Percentiles rank a stretch among this genome's conserved stretches.
Evolutionary conservation across 2,113 vertebrate species (phyloP).

Genomic region (Phainopepla nitens): DNA sequence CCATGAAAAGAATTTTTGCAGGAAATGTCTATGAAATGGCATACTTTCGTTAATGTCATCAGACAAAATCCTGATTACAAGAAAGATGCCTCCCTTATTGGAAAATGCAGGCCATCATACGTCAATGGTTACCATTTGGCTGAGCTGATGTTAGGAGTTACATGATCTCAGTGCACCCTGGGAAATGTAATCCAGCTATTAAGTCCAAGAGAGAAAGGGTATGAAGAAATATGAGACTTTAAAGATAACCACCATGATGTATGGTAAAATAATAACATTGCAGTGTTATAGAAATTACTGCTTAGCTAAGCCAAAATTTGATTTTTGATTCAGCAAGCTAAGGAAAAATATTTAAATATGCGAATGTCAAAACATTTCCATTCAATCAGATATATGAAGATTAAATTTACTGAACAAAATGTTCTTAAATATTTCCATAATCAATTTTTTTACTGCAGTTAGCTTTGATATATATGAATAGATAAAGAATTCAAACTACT

Average conservation of each 20-base stretch:
- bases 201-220: neutral
- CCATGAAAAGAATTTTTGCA: neutral
- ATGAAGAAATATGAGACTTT: neutral
- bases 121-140: neutral
- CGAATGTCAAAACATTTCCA: conserved; percentile 30
- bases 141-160: neutral
- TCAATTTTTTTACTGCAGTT: neutral
- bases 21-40: neutral
- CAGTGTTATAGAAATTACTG: neutral
- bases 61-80: neutral
- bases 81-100: neutral
- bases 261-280: neutral
- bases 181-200: neutral
- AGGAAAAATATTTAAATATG: neutral
- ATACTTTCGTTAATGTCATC: neutral
- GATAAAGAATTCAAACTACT: neutral
- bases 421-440: neutral
- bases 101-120: neutral
- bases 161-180: neutral
- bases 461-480: neutral
- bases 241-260: neutral
- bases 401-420: conserved; percentile 17
- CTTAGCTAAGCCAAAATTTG: neutral
- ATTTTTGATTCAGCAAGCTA: neutral
- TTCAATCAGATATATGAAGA: conserved; percentile 21